Evolutionary conservation across 37 sponge, comb jelly and placozoan genomes (phyloP), one percentile per base, ranked within the genome.

Genomic region (Cladorhizidae sp.): DNA sequence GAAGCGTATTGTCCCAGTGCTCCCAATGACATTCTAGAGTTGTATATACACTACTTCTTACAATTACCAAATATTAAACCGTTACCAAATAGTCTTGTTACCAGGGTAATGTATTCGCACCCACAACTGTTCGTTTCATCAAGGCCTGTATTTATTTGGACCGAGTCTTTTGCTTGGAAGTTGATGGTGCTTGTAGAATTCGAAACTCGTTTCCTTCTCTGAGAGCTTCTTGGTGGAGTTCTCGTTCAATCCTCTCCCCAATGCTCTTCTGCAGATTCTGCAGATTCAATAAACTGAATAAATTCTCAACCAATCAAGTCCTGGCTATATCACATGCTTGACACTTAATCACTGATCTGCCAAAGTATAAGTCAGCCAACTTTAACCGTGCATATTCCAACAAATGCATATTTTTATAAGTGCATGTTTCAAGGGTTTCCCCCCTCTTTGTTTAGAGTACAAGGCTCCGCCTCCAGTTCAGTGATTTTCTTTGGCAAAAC

Each of bases 241-340:
- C 91, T 73, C 86, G 71, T 51, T 91, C 91, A 72, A 91, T 86
- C 36, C 57, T 28, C 36, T 65, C 43, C 15, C 82, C 77, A 54
- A 86, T 86, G 37, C 68, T 68, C 73, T 82, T 86, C 1, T 73
- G 73, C 6, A 91, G 49, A 57, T 68, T 25, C 90, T 90, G 75
- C 15, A 68, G 57, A n/a, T 63, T 14, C 8, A 58, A 22, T 17
- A 35, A 54, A n/a, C n/a, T n/a, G n/a, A n/a, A n/a, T n/a, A n/a
- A n/a, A n/a, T n/a, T 12, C 11, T 11, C 23, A 25, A 64, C 23
- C 9, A 64, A 25, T 14, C 9, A 9, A 26, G 28, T 28, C 28
- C 28, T 28, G n/a, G n/a, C n/a, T n/a, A n/a, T n/a, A n/a, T n/a
- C n/a, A n/a, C n/a, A n/a, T n/a, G n/a, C n/a, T n/a, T n/a, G n/a